Conservation (phyloP, 2,888 invertebrate species). For the Beris chalybata region DNA sequence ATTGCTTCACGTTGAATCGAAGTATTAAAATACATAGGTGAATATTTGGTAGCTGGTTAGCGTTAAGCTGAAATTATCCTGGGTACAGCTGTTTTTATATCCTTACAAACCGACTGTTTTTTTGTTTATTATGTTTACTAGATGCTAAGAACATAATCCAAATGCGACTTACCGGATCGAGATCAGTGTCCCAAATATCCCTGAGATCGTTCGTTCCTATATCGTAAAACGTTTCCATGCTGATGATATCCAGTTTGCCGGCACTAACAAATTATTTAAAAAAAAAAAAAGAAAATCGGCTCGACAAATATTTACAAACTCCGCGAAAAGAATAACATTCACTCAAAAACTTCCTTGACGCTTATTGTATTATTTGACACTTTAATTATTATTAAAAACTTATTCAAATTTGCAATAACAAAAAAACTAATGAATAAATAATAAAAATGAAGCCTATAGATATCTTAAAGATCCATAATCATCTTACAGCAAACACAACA, state of each 20-base stretch:
- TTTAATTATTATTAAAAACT: not conserved
- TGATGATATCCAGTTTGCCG: constrained; percentile 44
- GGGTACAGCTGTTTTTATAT: too few species aligned
- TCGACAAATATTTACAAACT: not conserved
- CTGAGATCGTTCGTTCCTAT: constrained; percentile 72
- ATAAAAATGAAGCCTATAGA: not conserved
- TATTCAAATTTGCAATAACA: not conserved
- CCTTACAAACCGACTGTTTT: too few species aligned
- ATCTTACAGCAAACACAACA: too few species aligned
- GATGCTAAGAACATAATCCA: too few species aligned
- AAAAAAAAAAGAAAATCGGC: not conserved
- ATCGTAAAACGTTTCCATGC: constrained; percentile 76
- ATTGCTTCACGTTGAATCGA: too few species aligned
- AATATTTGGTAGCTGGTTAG: too few species aligned
- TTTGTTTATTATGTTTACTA: too few species aligned
- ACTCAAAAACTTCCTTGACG: not conserved
- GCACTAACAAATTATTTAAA: constrained; percentile 2
- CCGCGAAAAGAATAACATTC: not conserved
- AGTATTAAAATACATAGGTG: too few species aligned
- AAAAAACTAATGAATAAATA: not conserved
- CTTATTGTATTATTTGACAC: not conserved
- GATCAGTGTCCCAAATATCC: constrained; percentile 81
- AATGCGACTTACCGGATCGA: constrained; percentile 73
- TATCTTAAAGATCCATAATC: too few species aligned
- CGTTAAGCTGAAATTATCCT: too few species aligned